phyloP scores from a whole-genome alignment of 2,797 vertebrate genomes.

The Pogoniulus pusillus region DNA sequence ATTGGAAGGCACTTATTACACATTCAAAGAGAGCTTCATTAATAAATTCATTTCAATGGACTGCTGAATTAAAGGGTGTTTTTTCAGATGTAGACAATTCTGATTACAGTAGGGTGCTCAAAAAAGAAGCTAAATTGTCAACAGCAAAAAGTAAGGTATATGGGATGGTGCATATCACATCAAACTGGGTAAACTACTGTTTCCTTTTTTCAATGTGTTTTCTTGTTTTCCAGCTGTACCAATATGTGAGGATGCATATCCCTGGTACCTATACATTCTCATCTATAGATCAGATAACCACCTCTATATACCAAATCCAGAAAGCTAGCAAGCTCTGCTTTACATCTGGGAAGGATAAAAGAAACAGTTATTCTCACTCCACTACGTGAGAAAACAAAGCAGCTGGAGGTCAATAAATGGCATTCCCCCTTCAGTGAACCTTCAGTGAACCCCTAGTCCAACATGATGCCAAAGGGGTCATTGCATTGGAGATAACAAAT shows the following conservation, averaged over 20 bases:
- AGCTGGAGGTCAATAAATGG: slow-evolving; percentile 42
- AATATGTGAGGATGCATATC: neutral
- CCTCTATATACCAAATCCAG: neutral
- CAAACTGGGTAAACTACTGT: neutral
- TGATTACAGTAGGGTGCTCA: neutral
- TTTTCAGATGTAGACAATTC: neutral
- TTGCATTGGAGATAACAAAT: neutral
- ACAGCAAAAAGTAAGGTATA: neutral
- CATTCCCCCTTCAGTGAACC: slow-evolving; percentile 43
- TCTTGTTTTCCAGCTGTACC: neutral
- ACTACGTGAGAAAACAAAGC: slow-evolving; percentile 41
- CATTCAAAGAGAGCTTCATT: neutral
- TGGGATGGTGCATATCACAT: neutral
- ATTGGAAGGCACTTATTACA: neutral
- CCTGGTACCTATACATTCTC: neutral
- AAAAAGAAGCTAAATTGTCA: neutral
- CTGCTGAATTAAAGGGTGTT: neutral
- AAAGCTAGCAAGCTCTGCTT: slow-evolving; percentile 4
- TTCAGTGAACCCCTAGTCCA: slow-evolving; percentile 13
- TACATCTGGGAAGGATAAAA: slow-evolving; percentile 44
- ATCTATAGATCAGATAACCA: neutral
- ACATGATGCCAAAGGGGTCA: neutral
- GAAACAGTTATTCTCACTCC: slow-evolving; percentile 23
- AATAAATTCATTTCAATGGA: neutral
- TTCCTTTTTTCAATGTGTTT: neutral